Base-by-base conservation (phyloP, 1,140 invertebrate species). In the Neodiprion pinetum region DNA sequence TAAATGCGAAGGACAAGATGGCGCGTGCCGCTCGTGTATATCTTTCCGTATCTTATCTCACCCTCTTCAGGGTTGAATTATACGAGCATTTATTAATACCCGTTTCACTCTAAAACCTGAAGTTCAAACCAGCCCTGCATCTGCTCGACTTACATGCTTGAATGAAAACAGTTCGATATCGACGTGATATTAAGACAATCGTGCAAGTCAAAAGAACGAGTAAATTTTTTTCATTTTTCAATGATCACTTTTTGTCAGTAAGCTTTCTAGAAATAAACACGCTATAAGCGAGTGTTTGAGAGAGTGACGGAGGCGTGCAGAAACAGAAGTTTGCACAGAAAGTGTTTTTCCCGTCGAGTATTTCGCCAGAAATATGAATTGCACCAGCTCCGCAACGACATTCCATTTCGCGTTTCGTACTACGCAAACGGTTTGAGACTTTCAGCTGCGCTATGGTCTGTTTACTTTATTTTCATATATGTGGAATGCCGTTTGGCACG, bases 361-460 rank as follows among this genome's bases (percentile, higher is more conserved):
- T 14, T 14, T 61, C 5, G 28, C 28, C 28, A 40, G 28, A 40
- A 40, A 40, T 1, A 40, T 40, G 5, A 40, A 40, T 40, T 40
- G 28, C 28, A 40, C 28, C 28, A 40, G 28, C 28, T 40, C 28
- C 28, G 80, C 80, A 85, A 84, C 83, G 82, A 84, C 83, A 85
- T 85, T 78, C 81, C 79, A 85, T 85, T 85, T 85, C 81, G 28
- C 28, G 80, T 85, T 85, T 85, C 79, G 82, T 81, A 85, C 85
- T 85, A 85, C 80, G 78, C 74, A 80, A 85, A 85, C 81, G 83
- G 28, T 85, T 80, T 84, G 83, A 83, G 17, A 14, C 12, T 65
- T 21, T 65, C 61, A 17, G 61, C 12, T 77, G 80, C 79, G 79
- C 72, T 78, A 81, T 47, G 80, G 82, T 84, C 85, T 83, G 83